Evolutionary conservation across 2,888 invertebrate genomes (phyloP).

Genomic region (Drosophila cognata): DNA sequence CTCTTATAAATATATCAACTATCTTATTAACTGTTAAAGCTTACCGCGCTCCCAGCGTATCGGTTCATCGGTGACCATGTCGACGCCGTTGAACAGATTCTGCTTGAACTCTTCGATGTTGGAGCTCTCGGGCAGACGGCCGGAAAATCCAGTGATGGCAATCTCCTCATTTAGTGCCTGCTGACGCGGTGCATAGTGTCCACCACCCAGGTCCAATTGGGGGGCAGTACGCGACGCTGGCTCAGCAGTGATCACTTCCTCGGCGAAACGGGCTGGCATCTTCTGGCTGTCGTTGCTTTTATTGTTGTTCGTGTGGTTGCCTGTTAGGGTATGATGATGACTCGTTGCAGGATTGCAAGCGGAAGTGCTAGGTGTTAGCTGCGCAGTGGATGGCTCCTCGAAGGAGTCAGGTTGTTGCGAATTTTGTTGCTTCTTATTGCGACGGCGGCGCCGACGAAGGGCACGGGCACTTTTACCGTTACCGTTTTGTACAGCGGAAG

Average conservation of each 20-base stretch:
- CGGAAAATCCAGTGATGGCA: conserved; percentile 93
- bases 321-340: conserved; percentile 36
- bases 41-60: conserved; percentile 93
- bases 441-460: conserved; percentile 81
- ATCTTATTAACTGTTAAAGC: conserved; percentile 9
- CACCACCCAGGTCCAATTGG: conserved; percentile 81
- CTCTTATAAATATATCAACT: neutral
- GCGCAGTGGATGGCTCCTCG: conserved; percentile 57
- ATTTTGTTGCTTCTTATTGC: conserved; percentile 77
- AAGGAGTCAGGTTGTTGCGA: conserved; percentile 70
- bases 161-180: conserved; percentile 87
- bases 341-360: conserved; percentile 40
- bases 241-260: conserved; percentile 84
- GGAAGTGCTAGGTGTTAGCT: conserved; percentile 69
- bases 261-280: conserved; percentile 90
- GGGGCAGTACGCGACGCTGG: conserved; percentile 75
- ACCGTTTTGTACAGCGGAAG: conserved; percentile 58
- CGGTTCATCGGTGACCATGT: conserved; percentile 96
- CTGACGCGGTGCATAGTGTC: conserved; percentile 69
- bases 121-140: conserved; percentile 95
- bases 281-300: conserved; percentile 61
- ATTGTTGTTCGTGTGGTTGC: conserved; percentile 16
- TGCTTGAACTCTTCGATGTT: conserved; percentile 96
- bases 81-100: conserved; percentile 95
- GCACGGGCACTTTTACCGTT: conserved; percentile 76